phyloP scores from a whole-genome alignment of 2,888 invertebrate species.

The Odiellus spinosus region DNA sequence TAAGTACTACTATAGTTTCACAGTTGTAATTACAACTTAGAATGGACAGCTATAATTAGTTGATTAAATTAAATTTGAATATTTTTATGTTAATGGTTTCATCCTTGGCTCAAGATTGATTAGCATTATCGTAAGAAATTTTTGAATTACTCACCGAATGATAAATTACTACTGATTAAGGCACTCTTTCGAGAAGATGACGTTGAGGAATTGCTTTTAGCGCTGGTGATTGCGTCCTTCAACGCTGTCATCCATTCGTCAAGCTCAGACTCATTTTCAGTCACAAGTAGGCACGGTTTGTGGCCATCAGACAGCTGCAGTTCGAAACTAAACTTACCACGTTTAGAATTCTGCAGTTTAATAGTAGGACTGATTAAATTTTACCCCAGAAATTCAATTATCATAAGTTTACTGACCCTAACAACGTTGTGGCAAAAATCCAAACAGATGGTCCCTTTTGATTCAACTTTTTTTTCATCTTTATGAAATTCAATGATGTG shows the following conservation, averaged over 20 bases:
- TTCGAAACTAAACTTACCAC: slow-evolving; percentile 73
- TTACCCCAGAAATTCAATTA: not conserved
- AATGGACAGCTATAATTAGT: too few species aligned
- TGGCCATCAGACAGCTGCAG: slow-evolving; percentile 68
- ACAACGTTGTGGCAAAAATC: slow-evolving; percentile 82
- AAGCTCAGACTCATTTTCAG: slow-evolving; percentile 66
- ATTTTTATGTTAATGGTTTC: too few species aligned
- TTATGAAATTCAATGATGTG: slow-evolving; percentile 82
- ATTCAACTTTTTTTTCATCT: slow-evolving; percentile 78
- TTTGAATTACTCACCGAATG: not conserved
- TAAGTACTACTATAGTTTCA: too few species aligned
- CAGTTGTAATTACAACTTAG: too few species aligned
- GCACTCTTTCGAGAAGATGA: not conserved
- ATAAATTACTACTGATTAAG: not conserved
- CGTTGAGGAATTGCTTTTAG: not conserved
- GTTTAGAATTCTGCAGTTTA: slow-evolving; percentile 58
- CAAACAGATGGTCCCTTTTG: slow-evolving; percentile 81
- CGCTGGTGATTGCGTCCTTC: slow-evolving; percentile 48
- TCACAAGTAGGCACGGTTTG: slow-evolving; percentile 68
- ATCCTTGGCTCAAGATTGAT: too few species aligned
- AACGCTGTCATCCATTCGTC: slow-evolving; percentile 70
- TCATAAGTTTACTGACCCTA: slow-evolving; percentile 39
- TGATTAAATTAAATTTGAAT: too few species aligned
- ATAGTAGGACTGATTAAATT: too few species aligned
- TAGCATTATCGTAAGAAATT: too few species aligned